Percentiles rank a stretch among this genome's conserved stretches.
Evolutionary conservation across 1,140 invertebrate genomes (phyloP).

Genomic region (Lordiphosa mommai): DNA sequence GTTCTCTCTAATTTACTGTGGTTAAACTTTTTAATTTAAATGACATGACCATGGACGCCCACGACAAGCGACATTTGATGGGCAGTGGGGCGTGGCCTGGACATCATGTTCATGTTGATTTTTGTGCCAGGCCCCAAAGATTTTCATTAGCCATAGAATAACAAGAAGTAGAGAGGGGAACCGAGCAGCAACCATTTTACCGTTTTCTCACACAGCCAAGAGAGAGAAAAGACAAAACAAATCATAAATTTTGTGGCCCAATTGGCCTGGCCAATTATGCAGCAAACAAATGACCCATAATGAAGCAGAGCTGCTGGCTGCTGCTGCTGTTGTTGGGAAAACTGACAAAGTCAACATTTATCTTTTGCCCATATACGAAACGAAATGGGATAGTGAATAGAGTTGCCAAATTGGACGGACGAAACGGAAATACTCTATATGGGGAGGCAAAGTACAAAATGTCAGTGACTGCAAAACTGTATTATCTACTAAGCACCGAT

Average conservation of each 20-base stretch:
- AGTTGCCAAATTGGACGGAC: not conserved
- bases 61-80: slow-evolving; percentile 55
- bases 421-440: slow-evolving; percentile 21
- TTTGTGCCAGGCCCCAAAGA: slow-evolving; percentile 48
- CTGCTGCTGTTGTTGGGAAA: slow-evolving; percentile 29
- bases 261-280: slow-evolving; percentile 70
- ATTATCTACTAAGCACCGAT: too few relatives aligned
- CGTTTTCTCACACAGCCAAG: slow-evolving; percentile 45
- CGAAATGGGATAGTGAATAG: slow-evolving; percentile 13
- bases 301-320: slow-evolving; percentile 43
- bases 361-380: slow-evolving; percentile 63
- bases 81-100: slow-evolving; percentile 52
- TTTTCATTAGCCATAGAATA: slow-evolving; percentile 56
- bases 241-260: slow-evolving; percentile 73
- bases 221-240: slow-evolving; percentile 25
- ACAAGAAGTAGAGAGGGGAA: slow-evolving; percentile 15
- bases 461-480: too few relatives aligned
- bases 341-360: slow-evolving; percentile 75
- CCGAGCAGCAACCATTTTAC: slow-evolving; percentile 30
- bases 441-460: too few relatives aligned
- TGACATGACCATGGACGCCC: slow-evolving; percentile 61
- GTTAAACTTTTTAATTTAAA: slow-evolving; percentile 74
- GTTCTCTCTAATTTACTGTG: slow-evolving; percentile 49
- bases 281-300: slow-evolving; percentile 76
- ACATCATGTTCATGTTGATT: slow-evolving; percentile 49